phyloP scores from a whole-genome alignment of 2,888 invertebrate genomes.

The Hydropsyche betteni region DNA sequence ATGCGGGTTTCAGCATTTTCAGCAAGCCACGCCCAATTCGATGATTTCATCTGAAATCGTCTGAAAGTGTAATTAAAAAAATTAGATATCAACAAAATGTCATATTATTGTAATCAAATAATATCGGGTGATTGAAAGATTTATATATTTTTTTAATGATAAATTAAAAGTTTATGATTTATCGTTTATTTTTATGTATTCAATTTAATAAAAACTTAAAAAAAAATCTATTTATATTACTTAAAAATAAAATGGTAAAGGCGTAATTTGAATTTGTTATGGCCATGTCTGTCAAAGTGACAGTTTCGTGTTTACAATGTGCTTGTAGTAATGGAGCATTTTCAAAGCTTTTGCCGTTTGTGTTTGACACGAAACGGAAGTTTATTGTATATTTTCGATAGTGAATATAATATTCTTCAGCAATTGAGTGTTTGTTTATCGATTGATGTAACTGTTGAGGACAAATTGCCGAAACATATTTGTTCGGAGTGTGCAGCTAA shows the following conservation, averaged over 20 bases:
- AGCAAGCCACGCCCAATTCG: slow-evolving; percentile 9
- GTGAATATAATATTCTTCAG: slow-evolving; percentile 59
- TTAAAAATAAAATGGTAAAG: too few species aligned
- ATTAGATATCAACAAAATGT: too few species aligned
- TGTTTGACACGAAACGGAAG: slow-evolving; percentile 60
- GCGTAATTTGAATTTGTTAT: too few species aligned
- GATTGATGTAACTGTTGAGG: slow-evolving; percentile 57
- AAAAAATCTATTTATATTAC: too few species aligned
- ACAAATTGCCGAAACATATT: slow-evolving; percentile 60
- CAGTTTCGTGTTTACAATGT: not conserved
- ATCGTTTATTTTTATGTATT: too few species aligned
- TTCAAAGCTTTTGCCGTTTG: slow-evolving; percentile 56
- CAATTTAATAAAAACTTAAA: too few species aligned
- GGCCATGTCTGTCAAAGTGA: not conserved
- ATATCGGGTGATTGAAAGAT: too few species aligned
- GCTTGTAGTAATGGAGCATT: not conserved
- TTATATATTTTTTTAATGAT: too few species aligned
- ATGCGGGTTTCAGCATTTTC: not conserved
- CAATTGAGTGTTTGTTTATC: slow-evolving; percentile 62
- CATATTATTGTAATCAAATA: too few species aligned
- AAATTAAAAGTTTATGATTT: too few species aligned
- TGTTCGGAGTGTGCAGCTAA: slow-evolving; percentile 61
- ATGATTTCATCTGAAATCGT: not conserved
- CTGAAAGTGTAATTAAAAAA: too few species aligned
- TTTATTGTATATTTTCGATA: slow-evolving; percentile 60